Evolutionary conservation across 1,140 invertebrate species (phyloP), one percentile per base, ranked within the genome.

Genomic region (Marisa cornuarietis): DNA sequence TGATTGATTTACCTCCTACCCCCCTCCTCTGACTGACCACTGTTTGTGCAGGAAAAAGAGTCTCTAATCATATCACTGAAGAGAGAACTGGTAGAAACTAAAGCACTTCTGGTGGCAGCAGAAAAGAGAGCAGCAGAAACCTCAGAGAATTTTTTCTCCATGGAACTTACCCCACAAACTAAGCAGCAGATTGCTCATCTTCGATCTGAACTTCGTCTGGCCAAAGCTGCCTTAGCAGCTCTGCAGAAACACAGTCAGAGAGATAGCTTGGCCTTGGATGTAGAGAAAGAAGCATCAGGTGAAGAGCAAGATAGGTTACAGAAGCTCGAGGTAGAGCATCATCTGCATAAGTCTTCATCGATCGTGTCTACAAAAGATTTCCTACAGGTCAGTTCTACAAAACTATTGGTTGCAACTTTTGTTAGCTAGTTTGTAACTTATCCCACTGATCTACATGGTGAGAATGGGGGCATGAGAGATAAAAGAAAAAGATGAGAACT

Each of bases 311-410:
- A 77, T n/a, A 62, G 73, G 31, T 63, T 82, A 22, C 52, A 82
- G 42, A 71, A 81, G 24, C 51, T 82, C 20, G 73, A 79, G 24
- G 75, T 78, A 26, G 85, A 87, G 62, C 66, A 84, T 16, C 51
- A 83, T 20, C 52, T 86, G 11, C 84, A 80, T 52, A 68, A 82
- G 51, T 82, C 79, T 16, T 83, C 86, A 16, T 80, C 84, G 18
- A 71, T 78, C 61, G 78, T 87, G 79, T 83, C 85, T n/a, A 80
- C 86, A 10, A 82, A 83, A 73, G 86, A 87, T 62, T 87, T 84
- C 82, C 84, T 85, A 51, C 81, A 84, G 83, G 86, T 85, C 74
- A 80, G 82, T 82, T 81, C 49, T 77, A 18, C 54, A 58, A 1
- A 58, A 58, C 16, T 58, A 6, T 42, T 42, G 31, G 31, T 42